Percentiles rank a stretch among this genome's conserved stretches.
Evolutionary conservation across 2,797 vertebrate species (phyloP).

Genomic region (Gallinago solitaria): DNA sequence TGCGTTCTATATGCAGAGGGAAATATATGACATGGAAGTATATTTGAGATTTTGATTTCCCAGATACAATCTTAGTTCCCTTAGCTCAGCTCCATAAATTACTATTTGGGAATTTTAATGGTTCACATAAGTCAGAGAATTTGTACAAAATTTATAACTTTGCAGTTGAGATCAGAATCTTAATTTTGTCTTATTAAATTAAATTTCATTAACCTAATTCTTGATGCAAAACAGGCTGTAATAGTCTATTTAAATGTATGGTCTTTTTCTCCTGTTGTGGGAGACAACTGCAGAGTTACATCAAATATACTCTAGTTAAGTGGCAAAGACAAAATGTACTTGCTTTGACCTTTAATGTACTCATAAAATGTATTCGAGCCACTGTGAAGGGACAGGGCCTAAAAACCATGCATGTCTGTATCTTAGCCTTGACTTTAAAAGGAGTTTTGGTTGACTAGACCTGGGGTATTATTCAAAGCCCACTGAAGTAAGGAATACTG

Average conservation of each 20-base stretch:
- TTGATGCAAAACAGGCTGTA: neutral
- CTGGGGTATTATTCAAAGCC: neutral
- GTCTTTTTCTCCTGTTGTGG: neutral
- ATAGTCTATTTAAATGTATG: neutral
- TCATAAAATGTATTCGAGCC: neutral
- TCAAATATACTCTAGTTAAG: conserved; percentile 6
- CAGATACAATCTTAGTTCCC: neutral
- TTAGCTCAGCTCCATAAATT: neutral
- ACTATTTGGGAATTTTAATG: neutral
- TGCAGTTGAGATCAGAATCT: neutral
- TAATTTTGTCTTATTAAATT: neutral
- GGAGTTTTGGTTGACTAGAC: conserved; percentile 1
- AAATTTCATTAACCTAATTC: conserved; percentile 17
- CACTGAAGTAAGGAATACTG: neutral
- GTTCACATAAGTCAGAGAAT: neutral
- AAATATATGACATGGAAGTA: neutral
- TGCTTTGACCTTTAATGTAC: conserved; percentile 19
- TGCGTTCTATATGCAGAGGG: neutral
- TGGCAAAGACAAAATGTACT: conserved; percentile 10
- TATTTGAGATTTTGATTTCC: conserved; percentile 10
- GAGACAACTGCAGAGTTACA: neutral
- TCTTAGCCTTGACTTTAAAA: neutral
- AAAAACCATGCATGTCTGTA: neutral
- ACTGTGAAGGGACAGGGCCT: neutral
- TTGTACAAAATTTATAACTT: neutral